Evolutionary conservation across 2,797 vertebrate species (phyloP).

Genomic region (Rhinogobio ventralis): DNA sequence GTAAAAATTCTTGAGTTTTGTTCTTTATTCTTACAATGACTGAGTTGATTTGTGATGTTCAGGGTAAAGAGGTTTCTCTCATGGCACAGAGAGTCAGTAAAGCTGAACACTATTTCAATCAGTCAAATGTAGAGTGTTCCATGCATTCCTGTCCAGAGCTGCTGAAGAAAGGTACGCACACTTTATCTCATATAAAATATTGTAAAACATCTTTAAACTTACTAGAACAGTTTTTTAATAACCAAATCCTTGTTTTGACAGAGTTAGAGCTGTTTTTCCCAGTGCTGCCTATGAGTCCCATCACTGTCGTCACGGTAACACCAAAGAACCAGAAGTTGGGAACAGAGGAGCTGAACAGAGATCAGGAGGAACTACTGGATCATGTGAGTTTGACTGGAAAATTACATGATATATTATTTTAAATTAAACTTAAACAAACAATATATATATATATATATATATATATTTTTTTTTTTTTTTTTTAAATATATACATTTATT

Average conservation of each 20-base stretch:
- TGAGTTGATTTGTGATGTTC: conserved; percentile 1
- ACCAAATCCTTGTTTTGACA: conserved; percentile 61
- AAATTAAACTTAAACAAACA: neutral
- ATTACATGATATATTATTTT: neutral
- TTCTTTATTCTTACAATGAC: neutral
- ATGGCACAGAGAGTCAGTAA: conserved; percentile 79
- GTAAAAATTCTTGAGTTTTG: neutral
- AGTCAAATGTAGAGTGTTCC: conserved; percentile 86
- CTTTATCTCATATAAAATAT: neutral
- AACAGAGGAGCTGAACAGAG: conserved; percentile 80
- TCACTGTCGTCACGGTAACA: conserved; percentile 90
- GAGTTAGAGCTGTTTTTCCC: conserved; percentile 91
- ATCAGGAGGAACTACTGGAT: conserved; percentile 76
- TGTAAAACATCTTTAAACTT: neutral
- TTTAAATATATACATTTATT: neutral
- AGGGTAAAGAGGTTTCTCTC: conserved; percentile 79
- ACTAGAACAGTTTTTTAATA: neutral
- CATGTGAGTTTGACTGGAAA: conserved; percentile 77
- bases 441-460: too few relatives aligned
- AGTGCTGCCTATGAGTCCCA: conserved; percentile 72
- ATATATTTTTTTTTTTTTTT: too few relatives aligned
- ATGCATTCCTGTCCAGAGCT: conserved; percentile 92
- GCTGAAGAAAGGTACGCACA: conserved; percentile 84
- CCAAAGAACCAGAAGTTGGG: conserved; percentile 80
- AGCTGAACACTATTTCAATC: conserved; percentile 89